Base-by-base conservation (phyloP, 2,888 invertebrate species). In the Drosophila fulvimacula region DNA sequence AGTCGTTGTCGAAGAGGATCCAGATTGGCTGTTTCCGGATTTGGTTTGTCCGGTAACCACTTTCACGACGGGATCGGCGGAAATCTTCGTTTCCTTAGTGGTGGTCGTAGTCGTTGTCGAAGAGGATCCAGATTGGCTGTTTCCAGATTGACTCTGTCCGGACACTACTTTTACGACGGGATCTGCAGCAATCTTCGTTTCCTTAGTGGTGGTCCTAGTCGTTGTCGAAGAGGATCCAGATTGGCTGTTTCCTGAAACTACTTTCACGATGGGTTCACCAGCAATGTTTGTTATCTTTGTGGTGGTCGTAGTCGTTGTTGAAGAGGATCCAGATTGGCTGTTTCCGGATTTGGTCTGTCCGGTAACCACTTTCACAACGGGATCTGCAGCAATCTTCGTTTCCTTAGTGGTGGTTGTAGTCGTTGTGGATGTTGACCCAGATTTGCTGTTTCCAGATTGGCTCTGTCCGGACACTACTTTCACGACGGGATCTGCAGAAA, bases 161-260 rank as follows among this genome's bases (percentile, higher is more conserved):
- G 34, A 36, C 13, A 34, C 13, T 13, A 34, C 34, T 34, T 34
- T 34, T 13, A 34, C 34, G 1, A 5, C 34, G 13, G 34, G 27
- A 27, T 27, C 27, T 4, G 24, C 24, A 24, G 24, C 4, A 24
- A 24, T 24, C 3, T 24, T 24, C 24, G 24, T 24, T 24, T 24
- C 4, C 24, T 24, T 24, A 24, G 24, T 6, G 38, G 38, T 38
- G n/a, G 38, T 38, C 0, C n/a, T 38, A 7, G 36, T 36, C 36
- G 38, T 38, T 5, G 38, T 38, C 38, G 38, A n/a, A 38, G 39
- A 39, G 10, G 39, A 39, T 39, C 39, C 39, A 39, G 39, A 39
- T 9, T 39, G 10, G 3, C 10, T 39, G 39, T 19, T 39, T 19
- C 39, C 39, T 2, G 39, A 17, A 39, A 19, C 9, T 10, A 39